These are phyloP conservation scores for Sinocyclocheilus anshuiensis DNA, from an alignment of 2,113 vertebrate genomes.

Conservation along the genomic window DNA sequence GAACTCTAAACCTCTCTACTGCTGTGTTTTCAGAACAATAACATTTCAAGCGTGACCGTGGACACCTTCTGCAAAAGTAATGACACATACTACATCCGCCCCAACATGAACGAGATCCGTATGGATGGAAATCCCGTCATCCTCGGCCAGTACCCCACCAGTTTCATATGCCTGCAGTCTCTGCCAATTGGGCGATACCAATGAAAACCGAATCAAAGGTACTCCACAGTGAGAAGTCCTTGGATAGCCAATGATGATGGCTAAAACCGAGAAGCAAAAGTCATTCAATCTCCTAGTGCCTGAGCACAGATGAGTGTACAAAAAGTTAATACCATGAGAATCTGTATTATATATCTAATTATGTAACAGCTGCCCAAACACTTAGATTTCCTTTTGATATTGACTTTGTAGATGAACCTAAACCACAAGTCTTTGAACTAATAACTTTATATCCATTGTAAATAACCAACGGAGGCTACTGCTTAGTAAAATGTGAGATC, in stretches of 20 bases:
- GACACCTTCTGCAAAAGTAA: constrained; percentile 94
- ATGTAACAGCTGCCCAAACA: constrained; percentile 33
- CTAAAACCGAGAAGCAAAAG: constrained; percentile 1
- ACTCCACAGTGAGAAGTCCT: not conserved
- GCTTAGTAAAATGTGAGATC: constrained; percentile 40
- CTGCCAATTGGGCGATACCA: constrained; percentile 89
- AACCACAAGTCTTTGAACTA: constrained; percentile 24
- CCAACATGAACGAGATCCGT: constrained; percentile 85
- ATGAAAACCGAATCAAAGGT: constrained; percentile 64
- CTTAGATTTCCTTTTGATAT: constrained; percentile 12
- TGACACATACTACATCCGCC: constrained; percentile 86
- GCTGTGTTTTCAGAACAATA: constrained; percentile 86
- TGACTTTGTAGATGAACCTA: constrained; percentile 24
- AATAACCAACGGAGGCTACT: constrained; percentile 46
- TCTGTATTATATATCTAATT: constrained; percentile 19
- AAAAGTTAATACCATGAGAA: constrained; percentile 15
- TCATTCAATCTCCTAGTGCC: constrained; percentile 8
- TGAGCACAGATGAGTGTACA: not conserved
- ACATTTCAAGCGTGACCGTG: constrained; percentile 85
- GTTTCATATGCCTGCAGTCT: constrained; percentile 89
- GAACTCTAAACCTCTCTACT: constrained; percentile 7
- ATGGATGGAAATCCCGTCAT: constrained; percentile 91
- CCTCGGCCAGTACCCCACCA: constrained; percentile 88
- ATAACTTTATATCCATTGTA: constrained; percentile 34
- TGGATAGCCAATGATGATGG: constrained; percentile 2